phyloP scores from a whole-genome alignment of 2,888 invertebrate species.

The Danaus chrysippus region DNA sequence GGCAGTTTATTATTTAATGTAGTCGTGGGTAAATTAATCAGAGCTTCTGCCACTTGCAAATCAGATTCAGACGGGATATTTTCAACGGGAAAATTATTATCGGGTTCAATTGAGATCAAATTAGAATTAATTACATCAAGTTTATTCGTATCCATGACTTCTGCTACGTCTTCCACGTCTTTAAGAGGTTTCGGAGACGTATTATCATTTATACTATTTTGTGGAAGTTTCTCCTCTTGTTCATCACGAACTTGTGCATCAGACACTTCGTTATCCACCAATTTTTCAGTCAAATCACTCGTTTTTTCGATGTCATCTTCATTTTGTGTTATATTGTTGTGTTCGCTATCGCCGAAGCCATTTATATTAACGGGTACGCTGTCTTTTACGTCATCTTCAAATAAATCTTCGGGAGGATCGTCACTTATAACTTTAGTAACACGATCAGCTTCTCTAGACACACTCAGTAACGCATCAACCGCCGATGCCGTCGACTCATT shows the following conservation, averaged over 20 bases:
- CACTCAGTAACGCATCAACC: constrained; percentile 69
- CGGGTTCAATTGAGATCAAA: constrained; percentile 12
- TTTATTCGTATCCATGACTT: constrained; percentile 1
- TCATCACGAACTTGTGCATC: constrained; percentile 4
- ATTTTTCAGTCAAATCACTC: constrained; percentile 6
- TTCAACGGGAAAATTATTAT: constrained; percentile 31
- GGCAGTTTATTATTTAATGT: constrained; percentile 54
- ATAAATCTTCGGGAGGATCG: constrained; percentile 69
- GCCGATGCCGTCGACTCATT: constrained; percentile 69
- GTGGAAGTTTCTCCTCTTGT: constrained; percentile 1
- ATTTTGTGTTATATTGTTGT: constrained; percentile 31
- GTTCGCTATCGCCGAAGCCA: constrained; percentile 40
- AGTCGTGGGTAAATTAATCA: constrained; percentile 68
- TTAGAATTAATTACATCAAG: constrained; percentile 24
- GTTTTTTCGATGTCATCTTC: constrained; percentile 26
- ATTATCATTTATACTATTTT: neutral
- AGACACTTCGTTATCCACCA: neutral
- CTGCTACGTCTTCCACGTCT: neutral
- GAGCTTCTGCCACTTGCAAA: constrained; percentile 71
- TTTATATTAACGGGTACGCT: constrained; percentile 39
- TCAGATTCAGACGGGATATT: constrained; percentile 68
- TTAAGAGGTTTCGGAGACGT: neutral
- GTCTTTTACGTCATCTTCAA: constrained; percentile 69
- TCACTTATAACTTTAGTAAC: constrained; percentile 64
- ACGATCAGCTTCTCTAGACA: constrained; percentile 65